These are phyloP conservation scores for Toxonevra muliebris DNA, from an alignment of 2,888 invertebrate species.

Conservation along the genomic window DNA sequence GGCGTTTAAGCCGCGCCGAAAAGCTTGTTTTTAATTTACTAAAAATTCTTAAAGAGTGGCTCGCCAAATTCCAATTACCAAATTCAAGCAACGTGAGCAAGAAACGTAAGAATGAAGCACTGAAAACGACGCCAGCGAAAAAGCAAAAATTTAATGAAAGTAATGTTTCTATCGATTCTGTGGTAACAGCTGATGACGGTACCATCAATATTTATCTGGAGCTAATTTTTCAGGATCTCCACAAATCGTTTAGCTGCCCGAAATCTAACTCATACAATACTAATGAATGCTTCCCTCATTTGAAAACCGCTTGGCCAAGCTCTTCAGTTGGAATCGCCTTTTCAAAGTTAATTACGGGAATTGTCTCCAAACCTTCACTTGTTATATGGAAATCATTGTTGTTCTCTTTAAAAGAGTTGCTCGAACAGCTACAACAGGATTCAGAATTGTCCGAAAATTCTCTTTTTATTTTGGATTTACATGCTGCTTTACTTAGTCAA, in stretches of 20 bases:
- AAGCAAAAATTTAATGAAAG: neutral
- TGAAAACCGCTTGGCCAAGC: slow-evolving; percentile 56
- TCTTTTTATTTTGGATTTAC: slow-evolving; percentile 57
- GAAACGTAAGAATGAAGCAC: slow-evolving; percentile 30
- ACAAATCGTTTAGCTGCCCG: slow-evolving; percentile 24
- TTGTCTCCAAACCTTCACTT: slow-evolving; percentile 60
- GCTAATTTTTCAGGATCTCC: slow-evolving; percentile 46
- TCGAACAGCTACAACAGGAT: slow-evolving; percentile 33
- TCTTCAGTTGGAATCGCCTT: slow-evolving; percentile 54
- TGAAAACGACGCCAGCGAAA: slow-evolving; percentile 23
- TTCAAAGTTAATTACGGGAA: slow-evolving; percentile 53
- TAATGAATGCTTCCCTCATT: slow-evolving; percentile 40
- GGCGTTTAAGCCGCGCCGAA: slow-evolving; percentile 58
- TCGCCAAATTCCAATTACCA: slow-evolving; percentile 38
- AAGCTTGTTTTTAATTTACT: slow-evolving; percentile 58
- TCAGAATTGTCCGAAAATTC: slow-evolving; percentile 45
- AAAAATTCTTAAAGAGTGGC: slow-evolving; percentile 51
- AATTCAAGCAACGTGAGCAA: slow-evolving; percentile 24
- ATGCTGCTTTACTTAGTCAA: slow-evolving; percentile 55
- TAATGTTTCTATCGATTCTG: too few species aligned
- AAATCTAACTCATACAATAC: neutral
- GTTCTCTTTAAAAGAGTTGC: slow-evolving; percentile 51
- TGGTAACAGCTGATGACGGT: too few species aligned
- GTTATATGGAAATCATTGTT: slow-evolving; percentile 61
- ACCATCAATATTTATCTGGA: slow-evolving; percentile 36